These are phyloP conservation scores for Cephalopterus ornatus DNA, from an alignment of 2,113 vertebrate genomes.

Conservation along the genomic window DNA sequence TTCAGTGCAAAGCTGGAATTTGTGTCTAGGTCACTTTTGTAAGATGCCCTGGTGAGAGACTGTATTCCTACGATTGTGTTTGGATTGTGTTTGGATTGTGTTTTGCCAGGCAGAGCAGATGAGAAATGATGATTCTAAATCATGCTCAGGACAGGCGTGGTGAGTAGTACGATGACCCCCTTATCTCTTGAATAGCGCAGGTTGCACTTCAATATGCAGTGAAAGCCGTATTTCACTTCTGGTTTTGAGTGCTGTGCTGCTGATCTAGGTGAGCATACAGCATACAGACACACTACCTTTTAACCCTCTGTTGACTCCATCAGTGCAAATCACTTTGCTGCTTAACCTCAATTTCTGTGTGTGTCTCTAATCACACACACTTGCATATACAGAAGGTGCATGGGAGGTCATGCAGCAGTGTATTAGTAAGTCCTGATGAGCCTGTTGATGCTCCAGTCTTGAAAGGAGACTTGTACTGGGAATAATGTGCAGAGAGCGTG, in stretches of 20 bases:
- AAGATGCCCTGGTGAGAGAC: background rate
- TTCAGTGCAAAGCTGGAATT: background rate
- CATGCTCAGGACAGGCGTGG: background rate
- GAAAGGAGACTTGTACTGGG: background rate
- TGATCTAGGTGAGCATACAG: fast-evolving
- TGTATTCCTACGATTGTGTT: background rate
- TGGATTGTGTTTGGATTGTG: background rate
- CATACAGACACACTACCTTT: background rate
- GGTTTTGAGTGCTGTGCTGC: background rate
- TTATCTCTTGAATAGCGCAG: background rate
- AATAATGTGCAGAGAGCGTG: background rate
- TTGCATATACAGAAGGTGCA: background rate
- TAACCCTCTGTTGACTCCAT: background rate
- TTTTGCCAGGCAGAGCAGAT: background rate
- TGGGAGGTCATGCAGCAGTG: background rate
- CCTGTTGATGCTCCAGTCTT: background rate
- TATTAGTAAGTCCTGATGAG: background rate
- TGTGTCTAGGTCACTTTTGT: background rate
- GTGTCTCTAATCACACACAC: background rate
- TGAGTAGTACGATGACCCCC: background rate
- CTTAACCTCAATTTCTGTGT: background rate
- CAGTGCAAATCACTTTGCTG: background rate
- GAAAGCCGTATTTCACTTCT: background rate
- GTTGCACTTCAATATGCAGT: background rate
- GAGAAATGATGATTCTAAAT: background rate